Percentiles rank a stretch among this genome's conserved stretches.
Evolutionary conservation across 2,797 vertebrate species (phyloP).

Genomic region (Phylloscopus collybita): DNA sequence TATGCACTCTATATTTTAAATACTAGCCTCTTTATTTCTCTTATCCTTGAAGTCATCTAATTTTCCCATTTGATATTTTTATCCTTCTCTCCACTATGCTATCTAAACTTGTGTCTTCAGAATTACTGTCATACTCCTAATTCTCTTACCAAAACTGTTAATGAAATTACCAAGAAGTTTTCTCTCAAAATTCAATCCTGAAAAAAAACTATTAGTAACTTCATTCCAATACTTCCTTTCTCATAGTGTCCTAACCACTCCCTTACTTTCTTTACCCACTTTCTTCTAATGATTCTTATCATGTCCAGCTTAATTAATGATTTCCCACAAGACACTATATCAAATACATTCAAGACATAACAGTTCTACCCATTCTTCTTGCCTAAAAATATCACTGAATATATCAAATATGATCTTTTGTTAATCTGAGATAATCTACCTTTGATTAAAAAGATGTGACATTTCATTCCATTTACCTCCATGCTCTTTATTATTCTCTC

Average conservation of each 20-base stretch:
- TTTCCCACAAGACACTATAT: conserved; percentile 51
- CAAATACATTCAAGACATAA: conserved; percentile 23
- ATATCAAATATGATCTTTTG: conserved; percentile 37
- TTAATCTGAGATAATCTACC: conserved; percentile 42
- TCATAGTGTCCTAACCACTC: neutral
- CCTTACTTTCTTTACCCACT: neutral
- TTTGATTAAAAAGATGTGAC: conserved; percentile 57
- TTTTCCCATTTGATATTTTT: conserved; percentile 24
- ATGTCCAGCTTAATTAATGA: conserved; percentile 35
- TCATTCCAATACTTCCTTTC: neutral
- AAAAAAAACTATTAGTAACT: conserved; percentile 5
- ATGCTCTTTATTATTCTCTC: neutral
- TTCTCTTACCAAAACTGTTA: conserved; percentile 27
- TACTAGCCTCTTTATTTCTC: conserved; percentile 16
- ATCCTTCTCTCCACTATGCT: neutral
- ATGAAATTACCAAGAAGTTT: conserved; percentile 27
- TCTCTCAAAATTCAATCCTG: neutral
- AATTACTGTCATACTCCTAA: conserved; percentile 1
- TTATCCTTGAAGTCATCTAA: neutral
- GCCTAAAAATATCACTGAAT: conserved; percentile 58
- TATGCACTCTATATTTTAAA: neutral
- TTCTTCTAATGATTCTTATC: conserved; percentile 30
- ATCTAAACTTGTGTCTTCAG: neutral
- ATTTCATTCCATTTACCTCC: conserved; percentile 26
- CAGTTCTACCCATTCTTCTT: neutral